phyloP scores from a whole-genome alignment of 2,888 invertebrate genomes.

The Scaptomyza flava region DNA sequence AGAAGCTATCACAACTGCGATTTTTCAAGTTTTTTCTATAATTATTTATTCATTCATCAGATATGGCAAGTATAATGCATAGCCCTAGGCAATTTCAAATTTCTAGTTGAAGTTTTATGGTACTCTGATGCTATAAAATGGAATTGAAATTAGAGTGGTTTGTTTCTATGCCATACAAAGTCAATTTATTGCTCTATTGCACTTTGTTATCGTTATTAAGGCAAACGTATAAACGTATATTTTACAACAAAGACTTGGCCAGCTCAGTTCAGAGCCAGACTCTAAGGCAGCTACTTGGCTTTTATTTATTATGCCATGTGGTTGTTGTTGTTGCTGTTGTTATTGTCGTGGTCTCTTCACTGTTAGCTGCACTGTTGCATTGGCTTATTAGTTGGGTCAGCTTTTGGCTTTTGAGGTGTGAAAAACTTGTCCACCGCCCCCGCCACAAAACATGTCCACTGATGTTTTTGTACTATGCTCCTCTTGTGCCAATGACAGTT shows the following conservation, averaged over 20 bases:
- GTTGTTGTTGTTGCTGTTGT: constrained; percentile 34
- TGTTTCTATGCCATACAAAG: background rate
- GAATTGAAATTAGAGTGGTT: background rate
- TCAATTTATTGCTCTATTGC: constrained; percentile 10
- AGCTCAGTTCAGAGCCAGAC: constrained; percentile 52
- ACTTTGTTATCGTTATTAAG: constrained; percentile 7
- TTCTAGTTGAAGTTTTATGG: background rate
- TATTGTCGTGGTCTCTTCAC: constrained; percentile 41
- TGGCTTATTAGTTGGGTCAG: constrained; percentile 77
- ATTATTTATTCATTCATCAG: too few relatives aligned
- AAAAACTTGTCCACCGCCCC: constrained; percentile 32
- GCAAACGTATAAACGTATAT: constrained; percentile 30
- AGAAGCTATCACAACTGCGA: too few relatives aligned
- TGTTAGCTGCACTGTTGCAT: constrained; percentile 49
- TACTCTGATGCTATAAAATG: background rate
- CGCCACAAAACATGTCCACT: constrained; percentile 16
- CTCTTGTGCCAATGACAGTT: constrained; percentile 43
- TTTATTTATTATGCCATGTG: constrained; percentile 77
- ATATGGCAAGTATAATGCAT: too few relatives aligned
- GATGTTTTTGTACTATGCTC: constrained; percentile 9
- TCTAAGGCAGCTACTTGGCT: constrained; percentile 76
- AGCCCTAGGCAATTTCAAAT: background rate
- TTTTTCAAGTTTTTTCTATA: too few relatives aligned
- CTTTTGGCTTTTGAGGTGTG: constrained; percentile 64
- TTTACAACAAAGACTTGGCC: constrained; percentile 21